phyloP scores from a whole-genome alignment of 2,888 invertebrate genomes.

The Lordiphosa fenestrarum region DNA sequence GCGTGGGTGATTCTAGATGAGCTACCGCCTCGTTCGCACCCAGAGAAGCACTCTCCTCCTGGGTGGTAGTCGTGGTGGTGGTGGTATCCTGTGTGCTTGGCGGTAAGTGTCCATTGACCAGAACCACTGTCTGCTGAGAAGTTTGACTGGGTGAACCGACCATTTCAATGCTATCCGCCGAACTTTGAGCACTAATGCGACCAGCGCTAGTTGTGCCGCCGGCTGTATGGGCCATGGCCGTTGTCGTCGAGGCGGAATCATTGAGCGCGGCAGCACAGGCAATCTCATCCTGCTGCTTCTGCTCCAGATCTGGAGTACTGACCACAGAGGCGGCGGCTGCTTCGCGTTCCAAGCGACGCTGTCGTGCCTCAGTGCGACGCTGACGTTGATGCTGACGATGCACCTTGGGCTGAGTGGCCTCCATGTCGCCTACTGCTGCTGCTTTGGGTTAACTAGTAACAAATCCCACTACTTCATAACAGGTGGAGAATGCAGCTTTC shows the following conservation, averaged over 20 bases:
- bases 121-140: slow-evolving; percentile 74
- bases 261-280: slow-evolving; percentile 51
- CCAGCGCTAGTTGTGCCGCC: slow-evolving; percentile 47
- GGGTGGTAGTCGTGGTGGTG: not conserved
- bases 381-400: slow-evolving; percentile 80
- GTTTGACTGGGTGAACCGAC: slow-evolving; percentile 66
- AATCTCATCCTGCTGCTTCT: slow-evolving; percentile 40
- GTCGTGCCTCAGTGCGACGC: slow-evolving; percentile 76
- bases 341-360: slow-evolving; percentile 74
- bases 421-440: slow-evolving; percentile 57
- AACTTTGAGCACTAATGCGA: slow-evolving; percentile 65
- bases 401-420: slow-evolving; percentile 79
- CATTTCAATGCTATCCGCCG: slow-evolving; percentile 65
- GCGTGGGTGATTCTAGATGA: slow-evolving; percentile 59
- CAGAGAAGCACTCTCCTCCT: not conserved
- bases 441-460: slow-evolving; percentile 23
- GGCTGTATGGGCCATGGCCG: slow-evolving; percentile 13
- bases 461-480: slow-evolving; percentile 57
- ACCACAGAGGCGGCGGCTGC: slow-evolving; percentile 45
- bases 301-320: slow-evolving; percentile 17
- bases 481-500: slow-evolving; percentile 68
- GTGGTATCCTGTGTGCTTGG: slow-evolving; percentile 32
- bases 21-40: slow-evolving; percentile 13
- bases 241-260: slow-evolving; percentile 30
- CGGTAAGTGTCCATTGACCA: slow-evolving; percentile 76